Percentiles rank a stretch among this genome's conserved stretches.
phyloP scores from a whole-genome alignment of 2,888 invertebrate genomes.

The Drosophila stalkeri region DNA sequence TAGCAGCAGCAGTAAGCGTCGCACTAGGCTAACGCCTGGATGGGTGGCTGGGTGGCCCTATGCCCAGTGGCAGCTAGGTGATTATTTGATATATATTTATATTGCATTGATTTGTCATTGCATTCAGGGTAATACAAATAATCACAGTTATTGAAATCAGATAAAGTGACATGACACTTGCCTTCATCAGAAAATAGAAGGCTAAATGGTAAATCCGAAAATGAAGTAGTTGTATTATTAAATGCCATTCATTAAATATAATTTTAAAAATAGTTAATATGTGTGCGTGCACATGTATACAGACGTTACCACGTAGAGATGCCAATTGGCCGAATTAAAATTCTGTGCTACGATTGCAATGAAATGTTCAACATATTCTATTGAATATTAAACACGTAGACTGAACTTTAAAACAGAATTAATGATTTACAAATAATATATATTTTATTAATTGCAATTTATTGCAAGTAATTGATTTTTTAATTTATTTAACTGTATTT shows the following conservation, averaged over 20 bases:
- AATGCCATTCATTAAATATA: neutral
- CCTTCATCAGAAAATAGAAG: no score
- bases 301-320: neutral
- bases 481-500: neutral
- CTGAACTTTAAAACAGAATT: no score
- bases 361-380: neutral
- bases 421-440: no score
- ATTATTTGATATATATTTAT: constrained; percentile 41
- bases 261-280: neutral
- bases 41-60: constrained; percentile 23
- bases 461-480: neutral
- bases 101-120: constrained; percentile 55
- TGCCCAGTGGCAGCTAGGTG: constrained; percentile 17
- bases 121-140: constrained; percentile 32
- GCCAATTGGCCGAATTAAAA: neutral
- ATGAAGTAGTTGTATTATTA: no score
- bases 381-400: neutral
- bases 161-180: neutral
- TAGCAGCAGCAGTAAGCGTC: constrained; percentile 12
- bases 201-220: neutral
- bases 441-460: neutral
- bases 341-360: neutral
- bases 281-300: neutral
- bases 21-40: constrained; percentile 6
- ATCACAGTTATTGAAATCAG: constrained; percentile 25